Evolutionary conservation across 2,113 vertebrate genomes (phyloP), one percentile per base, ranked within the genome.

Genomic region (Pygoscelis adeliae): DNA sequence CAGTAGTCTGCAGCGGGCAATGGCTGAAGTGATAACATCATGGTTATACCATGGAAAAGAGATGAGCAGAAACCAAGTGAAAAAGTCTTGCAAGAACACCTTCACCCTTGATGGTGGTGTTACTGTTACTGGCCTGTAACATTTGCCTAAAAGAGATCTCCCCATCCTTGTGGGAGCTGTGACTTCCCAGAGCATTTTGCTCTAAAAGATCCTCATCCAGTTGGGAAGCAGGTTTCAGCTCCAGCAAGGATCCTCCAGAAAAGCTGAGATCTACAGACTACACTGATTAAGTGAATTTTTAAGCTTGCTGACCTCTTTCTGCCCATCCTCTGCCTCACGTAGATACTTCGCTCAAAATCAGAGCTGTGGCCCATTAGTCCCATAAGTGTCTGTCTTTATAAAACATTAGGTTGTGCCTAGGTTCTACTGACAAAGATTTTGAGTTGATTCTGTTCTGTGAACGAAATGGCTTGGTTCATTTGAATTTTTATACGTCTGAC

Each of bases 101-200:
- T 61, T 91, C 4, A 21, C 7, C 38, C 25, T 61, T 27, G 17
- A 18, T 18, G 29, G 9, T 49, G 58, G 14, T 58, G 15, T 72
- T 83, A 61, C 16, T 4, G 1, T 47, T 44, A 77, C 29, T 29
- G 10, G 22, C 47, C 32, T 0, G 0, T 50, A 84, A n/a, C 32
- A 52, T 87, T 69, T 67, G 19, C 36, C 44, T 72, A 26, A 47
- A 88, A 59, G 46, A 44, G 25, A 53, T 56, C 61, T 79, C 50
- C 17, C 19, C 59, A 36, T 46, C 47, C 27, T 27, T 56, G 11
- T 73, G 26, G 32, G 50, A 74, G 6, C 38, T 83, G 30, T 36
- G 49, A 52, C 34, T 40, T 80, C 74, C n/a, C 36, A 66, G 23
- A 66, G 30, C 8, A 3, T 73, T 90, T 81, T 78, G 15, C n/a